Evolutionary conservation across 2,113 vertebrate species (phyloP).

Genomic region (Falcunculus frontatus): DNA sequence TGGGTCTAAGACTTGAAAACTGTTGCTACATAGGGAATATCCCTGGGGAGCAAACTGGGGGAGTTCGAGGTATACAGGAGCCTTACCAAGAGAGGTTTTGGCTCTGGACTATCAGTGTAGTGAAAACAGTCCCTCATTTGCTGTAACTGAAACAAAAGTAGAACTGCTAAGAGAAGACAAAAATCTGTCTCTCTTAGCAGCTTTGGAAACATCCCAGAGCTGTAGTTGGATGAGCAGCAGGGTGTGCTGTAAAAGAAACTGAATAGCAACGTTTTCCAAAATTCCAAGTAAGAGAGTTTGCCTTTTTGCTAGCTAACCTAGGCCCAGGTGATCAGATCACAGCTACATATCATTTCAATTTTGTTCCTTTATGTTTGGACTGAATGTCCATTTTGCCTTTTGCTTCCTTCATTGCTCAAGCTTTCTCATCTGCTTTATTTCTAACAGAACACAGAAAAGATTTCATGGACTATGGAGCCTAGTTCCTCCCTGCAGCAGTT

Average conservation of each 20-base stretch:
- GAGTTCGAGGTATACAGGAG: accelerated
- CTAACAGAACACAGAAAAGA: background rate
- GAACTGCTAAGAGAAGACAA: background rate
- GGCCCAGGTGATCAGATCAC: background rate
- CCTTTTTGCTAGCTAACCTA: background rate
- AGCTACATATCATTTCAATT: background rate
- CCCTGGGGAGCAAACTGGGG: background rate
- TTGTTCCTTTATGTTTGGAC: background rate
- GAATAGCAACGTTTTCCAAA: background rate
- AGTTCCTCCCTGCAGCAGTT: background rate
- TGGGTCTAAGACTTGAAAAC: background rate
- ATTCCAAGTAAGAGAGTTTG: background rate
- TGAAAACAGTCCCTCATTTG: background rate
- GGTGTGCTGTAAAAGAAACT: background rate
- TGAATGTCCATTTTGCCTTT: background rate
- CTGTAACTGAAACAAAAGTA: background rate
- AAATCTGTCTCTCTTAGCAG: background rate
- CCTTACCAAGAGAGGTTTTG: background rate
- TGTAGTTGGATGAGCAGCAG: background rate
- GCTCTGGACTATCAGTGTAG: background rate
- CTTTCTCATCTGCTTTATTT: background rate
- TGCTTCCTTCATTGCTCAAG: background rate
- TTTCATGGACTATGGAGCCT: background rate
- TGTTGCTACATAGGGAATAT: background rate
- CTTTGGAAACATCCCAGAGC: background rate